Evolutionary conservation across 2,888 invertebrate genomes (phyloP).

Genomic region (Boloria euphrosyne): DNA sequence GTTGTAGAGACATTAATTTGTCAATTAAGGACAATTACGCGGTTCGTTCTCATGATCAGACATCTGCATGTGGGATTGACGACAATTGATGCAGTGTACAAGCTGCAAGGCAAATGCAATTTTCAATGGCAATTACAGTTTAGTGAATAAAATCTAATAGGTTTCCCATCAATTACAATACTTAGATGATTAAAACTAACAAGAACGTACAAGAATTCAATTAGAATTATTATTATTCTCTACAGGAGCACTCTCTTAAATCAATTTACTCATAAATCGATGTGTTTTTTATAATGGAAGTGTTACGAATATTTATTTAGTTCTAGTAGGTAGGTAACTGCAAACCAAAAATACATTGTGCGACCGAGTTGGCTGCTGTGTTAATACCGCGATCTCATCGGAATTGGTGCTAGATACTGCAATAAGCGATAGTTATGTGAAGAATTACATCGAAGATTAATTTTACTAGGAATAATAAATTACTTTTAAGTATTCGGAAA

Average conservation of each 20-base stretch:
- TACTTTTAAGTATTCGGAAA: not conserved
- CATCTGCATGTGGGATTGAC: constrained; percentile 47
- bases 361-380: constrained; percentile 68
- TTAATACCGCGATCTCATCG: constrained; percentile 55
- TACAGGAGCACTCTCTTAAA: constrained; percentile 2
- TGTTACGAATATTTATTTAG: constrained; percentile 24
- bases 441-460: not conserved
- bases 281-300: constrained; percentile 22
- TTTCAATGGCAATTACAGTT: constrained; percentile 58
- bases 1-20: constrained; percentile 53
- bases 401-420: constrained; percentile 31
- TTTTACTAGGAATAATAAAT: too few species aligned
- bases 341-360: constrained; percentile 56
- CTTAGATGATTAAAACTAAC: constrained; percentile 23
- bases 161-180: constrained; percentile 27
- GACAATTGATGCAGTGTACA: constrained; percentile 63
- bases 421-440: constrained; percentile 7
- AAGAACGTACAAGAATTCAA: constrained; percentile 2
- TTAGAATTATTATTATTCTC: not conserved
- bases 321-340: constrained; percentile 46
- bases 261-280: not conserved
- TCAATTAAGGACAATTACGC: constrained; percentile 77
- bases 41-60: constrained; percentile 54
- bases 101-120: constrained; percentile 70
- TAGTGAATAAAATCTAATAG: constrained; percentile 47